Base-by-base conservation (phyloP, 2,797 vertebrate species). In the Chelon labrosus region DNA sequence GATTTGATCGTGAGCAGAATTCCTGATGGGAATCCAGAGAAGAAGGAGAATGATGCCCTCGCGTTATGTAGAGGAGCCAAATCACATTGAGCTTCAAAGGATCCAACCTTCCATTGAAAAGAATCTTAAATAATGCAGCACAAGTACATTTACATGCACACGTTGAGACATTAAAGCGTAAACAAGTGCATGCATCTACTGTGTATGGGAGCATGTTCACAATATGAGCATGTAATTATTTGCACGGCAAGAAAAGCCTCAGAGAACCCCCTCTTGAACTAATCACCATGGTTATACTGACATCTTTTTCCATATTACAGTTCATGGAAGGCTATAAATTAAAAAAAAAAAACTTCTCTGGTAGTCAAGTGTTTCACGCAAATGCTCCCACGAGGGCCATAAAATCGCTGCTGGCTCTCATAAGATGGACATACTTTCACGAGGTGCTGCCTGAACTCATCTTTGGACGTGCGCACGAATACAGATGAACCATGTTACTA, bases 401-500 rank as follows among this genome's bases (percentile, higher is more conserved):
- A 57, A 71, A 39, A 81, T 54, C 10, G 16, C 55, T 4, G 35
- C 72, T 42, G 51, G 52, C 73, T 81, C 70, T 74, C 66, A 61
- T 55, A 39, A 60, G 63, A 76, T 70, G 58, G 72, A 77, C 38
- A 56, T 70, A 49, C 56, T 74, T 77, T 70, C 55, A 44, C 73
- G 76, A 74, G 39, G 70, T 74, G 75, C 60, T 37, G 56, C 52
- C 73, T 79, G 75, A 83, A 67, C 78, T 85, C 82, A 81, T 80
- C 71, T 68, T 16, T 83, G 69, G 19, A 62, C 62, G 64, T 62
- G 63, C 41, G 63, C 50, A 27, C 41, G 62, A 47, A 82, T 65
- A 65, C 65, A 65, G 67, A 87, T 72, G 78, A 83, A 70, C 70
- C 79, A 68, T 71, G 82, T 86, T 89, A 88, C 87, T 82, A 57